A percentile compares a stretch with the other conserved stretches of the same genome.
Evolutionary conservation across 2,888 invertebrate species (phyloP).

Genomic region (Drosophila vallismaia): DNA sequence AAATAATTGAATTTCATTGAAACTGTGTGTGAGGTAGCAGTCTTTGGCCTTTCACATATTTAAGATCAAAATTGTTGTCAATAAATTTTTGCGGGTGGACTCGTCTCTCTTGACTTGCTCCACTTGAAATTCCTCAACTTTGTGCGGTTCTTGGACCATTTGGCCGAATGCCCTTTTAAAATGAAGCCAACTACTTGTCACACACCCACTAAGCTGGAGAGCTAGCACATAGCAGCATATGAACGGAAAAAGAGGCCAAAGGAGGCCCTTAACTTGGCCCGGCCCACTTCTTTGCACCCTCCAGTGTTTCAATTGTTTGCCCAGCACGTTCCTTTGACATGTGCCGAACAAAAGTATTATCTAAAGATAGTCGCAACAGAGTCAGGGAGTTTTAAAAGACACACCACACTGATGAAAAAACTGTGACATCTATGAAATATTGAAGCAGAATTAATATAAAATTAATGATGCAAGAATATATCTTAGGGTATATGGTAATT

Average conservation of each 20-base stretch:
- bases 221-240: neutral
- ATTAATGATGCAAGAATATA: too few species aligned
- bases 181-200: slow-evolving; percentile 61
- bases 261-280: slow-evolving; percentile 57
- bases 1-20: slow-evolving; percentile 17
- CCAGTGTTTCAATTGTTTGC: slow-evolving; percentile 35
- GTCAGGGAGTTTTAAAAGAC: slow-evolving; percentile 3
- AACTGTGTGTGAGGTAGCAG: neutral
- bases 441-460: neutral
- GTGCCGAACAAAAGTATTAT: slow-evolving; percentile 49
- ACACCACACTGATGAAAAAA: neutral
- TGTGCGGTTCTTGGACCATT: slow-evolving; percentile 42
- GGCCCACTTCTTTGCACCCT: slow-evolving; percentile 33
- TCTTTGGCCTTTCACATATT: slow-evolving; percentile 5
- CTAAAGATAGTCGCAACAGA: slow-evolving; percentile 32
- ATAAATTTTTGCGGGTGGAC: slow-evolving; percentile 20
- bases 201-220: slow-evolving; percentile 28
- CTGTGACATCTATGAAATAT: neutral
- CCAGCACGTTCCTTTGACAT: slow-evolving; percentile 45
- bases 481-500: neutral
- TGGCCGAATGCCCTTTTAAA: slow-evolving; percentile 55
- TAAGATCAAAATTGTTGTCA: slow-evolving; percentile 29
- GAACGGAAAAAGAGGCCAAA: slow-evolving; percentile 35
- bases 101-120: slow-evolving; percentile 27
- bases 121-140: slow-evolving; percentile 37